These are phyloP conservation scores for Zalophus californianus DNA, from an alignment of 2,797 vertebrate genomes.

Conservation along the genomic window DNA sequence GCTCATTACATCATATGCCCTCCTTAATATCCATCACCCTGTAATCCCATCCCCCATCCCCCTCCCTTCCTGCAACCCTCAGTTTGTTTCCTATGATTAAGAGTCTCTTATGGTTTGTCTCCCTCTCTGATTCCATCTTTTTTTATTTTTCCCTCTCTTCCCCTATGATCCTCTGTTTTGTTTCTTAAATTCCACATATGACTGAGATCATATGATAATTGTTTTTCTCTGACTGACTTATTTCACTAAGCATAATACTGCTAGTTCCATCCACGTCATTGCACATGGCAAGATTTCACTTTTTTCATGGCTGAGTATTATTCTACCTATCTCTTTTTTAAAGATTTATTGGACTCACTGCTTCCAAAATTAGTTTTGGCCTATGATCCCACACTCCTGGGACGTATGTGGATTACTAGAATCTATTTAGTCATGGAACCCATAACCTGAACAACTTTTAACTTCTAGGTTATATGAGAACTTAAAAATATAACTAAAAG, in stretches of 20 bases:
- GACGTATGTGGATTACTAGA: background rate
- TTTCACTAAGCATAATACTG: background rate
- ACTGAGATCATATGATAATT: background rate
- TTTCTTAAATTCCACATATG: background rate
- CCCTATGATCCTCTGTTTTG: background rate
- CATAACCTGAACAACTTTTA: background rate
- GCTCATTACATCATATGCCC: too few relatives aligned
- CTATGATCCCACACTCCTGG: background rate
- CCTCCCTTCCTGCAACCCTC: too few relatives aligned
- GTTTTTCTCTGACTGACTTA: background rate
- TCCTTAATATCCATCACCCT: too few relatives aligned
- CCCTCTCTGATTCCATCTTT: too few relatives aligned
- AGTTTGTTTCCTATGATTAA: too few relatives aligned
- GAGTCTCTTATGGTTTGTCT: too few relatives aligned
- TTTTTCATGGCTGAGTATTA: background rate
- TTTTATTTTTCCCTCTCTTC: background rate
- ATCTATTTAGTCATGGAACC: background rate
- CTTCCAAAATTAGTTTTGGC: background rate
- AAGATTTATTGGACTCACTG: background rate
- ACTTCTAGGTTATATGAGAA: background rate
- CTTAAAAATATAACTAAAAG: conserved; percentile 15
- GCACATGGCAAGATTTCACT: background rate
- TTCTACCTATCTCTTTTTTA: background rate
- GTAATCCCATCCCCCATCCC: too few relatives aligned
- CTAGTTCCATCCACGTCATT: background rate